A percentile compares a stretch with the other conserved stretches of the same genome.
phyloP scores from a whole-genome alignment of 92 coral and sea anemone genomes.

The Palythoa caribaeorum region DNA sequence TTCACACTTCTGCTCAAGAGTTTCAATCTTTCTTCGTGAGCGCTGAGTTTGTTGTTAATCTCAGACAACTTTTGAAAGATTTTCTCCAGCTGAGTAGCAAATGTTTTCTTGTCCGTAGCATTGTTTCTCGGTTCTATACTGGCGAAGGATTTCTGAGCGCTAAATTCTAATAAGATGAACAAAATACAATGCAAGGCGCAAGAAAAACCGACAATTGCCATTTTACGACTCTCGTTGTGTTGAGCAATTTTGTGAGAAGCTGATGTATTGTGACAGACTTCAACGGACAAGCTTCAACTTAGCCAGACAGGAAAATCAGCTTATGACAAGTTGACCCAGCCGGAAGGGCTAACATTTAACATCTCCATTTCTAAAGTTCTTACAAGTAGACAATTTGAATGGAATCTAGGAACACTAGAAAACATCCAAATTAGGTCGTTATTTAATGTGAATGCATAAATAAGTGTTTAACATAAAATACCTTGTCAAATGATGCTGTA shows the following conservation, averaged over 20 bases:
- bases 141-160: background rate
- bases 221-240: background rate
- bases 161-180: background rate
- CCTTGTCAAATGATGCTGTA: background rate
- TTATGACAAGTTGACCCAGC: background rate
- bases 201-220: slow-evolving; percentile 2
- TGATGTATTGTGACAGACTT: background rate
- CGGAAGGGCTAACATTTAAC: background rate
- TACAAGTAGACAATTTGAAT: background rate
- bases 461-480: background rate
- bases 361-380: background rate
- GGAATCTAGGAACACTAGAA: background rate
- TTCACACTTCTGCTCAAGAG: slow-evolving; percentile 18
- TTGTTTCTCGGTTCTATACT: background rate
- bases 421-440: background rate
- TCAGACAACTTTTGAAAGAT: slow-evolving; percentile 11
- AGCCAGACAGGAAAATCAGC: background rate
- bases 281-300: background rate
- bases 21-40: slow-evolving; percentile 32
- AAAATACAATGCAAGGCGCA: background rate
- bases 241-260: background rate
- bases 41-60: slow-evolving; percentile 20
- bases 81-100: slow-evolving; percentile 9
- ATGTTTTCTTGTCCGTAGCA: background rate
- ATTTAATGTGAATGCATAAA: background rate